Conservation (phyloP, 1,140 invertebrate species). For the Latrodectus geometricus region DNA sequence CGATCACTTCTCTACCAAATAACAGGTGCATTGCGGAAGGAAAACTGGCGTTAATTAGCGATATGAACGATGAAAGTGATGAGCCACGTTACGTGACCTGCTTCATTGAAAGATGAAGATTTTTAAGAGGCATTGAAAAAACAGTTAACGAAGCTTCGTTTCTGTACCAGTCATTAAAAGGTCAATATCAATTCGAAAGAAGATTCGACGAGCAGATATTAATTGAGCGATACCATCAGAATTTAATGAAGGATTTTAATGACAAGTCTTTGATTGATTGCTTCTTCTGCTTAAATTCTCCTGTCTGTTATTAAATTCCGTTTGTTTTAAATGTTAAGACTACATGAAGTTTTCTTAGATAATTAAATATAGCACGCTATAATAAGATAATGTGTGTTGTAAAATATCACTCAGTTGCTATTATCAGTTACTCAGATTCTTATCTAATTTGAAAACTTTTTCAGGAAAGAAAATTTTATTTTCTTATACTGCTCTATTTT, state of each 20-base stretch:
- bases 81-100: conserved; percentile 38
- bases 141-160: not conserved
- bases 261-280: not conserved
- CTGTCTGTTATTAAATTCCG: no score
- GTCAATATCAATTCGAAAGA: not conserved
- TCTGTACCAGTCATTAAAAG: not conserved
- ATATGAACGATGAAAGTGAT: conserved; percentile 34
- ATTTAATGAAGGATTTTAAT: not conserved
- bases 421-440: no score
- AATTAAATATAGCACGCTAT: no score
- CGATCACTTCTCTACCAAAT: not conserved
- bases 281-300: no score
- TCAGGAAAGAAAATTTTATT: no score
- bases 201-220: not conserved
- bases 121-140: not conserved
- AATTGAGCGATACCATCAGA: not conserved
- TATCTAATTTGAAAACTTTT: no score
- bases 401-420: no score
- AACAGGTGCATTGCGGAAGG: conserved; percentile 50
- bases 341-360: no score
- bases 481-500: no score
- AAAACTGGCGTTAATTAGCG: conserved; percentile 39
- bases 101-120: not conserved
- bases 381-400: no score
- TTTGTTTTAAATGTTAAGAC: no score